phyloP scores from a whole-genome alignment of 2,113 vertebrate species.

The Carassius carassius region DNA sequence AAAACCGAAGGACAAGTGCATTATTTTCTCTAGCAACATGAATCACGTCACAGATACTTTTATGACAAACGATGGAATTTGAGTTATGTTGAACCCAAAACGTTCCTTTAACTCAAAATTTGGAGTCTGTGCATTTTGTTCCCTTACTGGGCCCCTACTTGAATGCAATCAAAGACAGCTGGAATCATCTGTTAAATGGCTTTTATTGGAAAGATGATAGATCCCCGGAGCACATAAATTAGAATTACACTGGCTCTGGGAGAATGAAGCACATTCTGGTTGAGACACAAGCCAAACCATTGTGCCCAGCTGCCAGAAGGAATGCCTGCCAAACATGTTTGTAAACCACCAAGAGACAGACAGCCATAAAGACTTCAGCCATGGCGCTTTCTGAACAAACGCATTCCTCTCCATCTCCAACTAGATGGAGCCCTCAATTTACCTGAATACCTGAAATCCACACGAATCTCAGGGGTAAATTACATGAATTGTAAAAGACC shows the following conservation, averaged over 20 bases:
- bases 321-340: conserved; percentile 72
- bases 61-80: not conserved
- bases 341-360: conserved; percentile 70
- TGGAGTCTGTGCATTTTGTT: conserved; percentile 63
- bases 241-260: conserved; percentile 67
- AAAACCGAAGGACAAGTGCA: not conserved
- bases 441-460: not conserved
- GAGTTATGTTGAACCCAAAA: not conserved
- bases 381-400: not conserved
- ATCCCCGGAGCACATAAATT: conserved; percentile 73
- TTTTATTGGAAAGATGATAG: conserved; percentile 70
- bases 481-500: not conserved
- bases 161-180: conserved; percentile 72
- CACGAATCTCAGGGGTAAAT: not conserved
- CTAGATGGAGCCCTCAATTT: not conserved
- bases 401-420: not conserved
- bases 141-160: conserved; percentile 55
- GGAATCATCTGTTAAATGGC: conserved; percentile 72
- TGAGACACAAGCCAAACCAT: conserved; percentile 68
- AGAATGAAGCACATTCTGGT: conserved; percentile 70
- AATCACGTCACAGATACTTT: not conserved
- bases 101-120: conserved; percentile 57
- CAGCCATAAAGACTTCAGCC: conserved; percentile 53
- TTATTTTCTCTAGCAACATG: not conserved
- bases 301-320: conserved; percentile 67